Conservation (phyloP, 2,797 vertebrate genomes). For the Karalla daura region DNA sequence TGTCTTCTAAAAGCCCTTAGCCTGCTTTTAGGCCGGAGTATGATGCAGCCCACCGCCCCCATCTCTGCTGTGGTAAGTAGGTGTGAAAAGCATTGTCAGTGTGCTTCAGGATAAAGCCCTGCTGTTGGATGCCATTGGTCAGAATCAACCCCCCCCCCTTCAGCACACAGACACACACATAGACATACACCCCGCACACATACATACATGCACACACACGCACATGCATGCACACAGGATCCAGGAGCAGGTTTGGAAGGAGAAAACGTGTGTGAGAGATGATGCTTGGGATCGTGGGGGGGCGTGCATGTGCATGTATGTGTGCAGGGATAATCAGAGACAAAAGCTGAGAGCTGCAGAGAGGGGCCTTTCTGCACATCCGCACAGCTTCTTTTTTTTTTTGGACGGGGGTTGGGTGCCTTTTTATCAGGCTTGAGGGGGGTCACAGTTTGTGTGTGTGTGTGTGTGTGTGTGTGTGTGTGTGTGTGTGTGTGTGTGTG, state of each 20-base stretch:
- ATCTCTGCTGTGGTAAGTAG: conserved; percentile 79
- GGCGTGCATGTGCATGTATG: conserved; percentile 26
- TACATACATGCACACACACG: conserved; percentile 12
- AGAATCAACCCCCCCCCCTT: conserved; percentile 39
- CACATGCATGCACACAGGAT: conserved; percentile 28
- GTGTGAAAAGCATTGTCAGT: conserved; percentile 83
- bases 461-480: conserved; percentile 22
- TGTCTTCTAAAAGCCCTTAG: conserved; percentile 76
- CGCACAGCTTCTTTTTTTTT: conserved; percentile 38
- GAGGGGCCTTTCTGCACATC: conserved; percentile 67
- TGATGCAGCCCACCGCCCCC: conserved; percentile 74
- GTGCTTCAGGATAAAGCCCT: conserved; percentile 78
- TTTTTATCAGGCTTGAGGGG: conserved; percentile 62
- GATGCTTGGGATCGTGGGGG: conserved; percentile 25
- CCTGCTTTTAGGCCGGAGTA: conserved; percentile 77
- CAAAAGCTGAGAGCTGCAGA: conserved; percentile 68
- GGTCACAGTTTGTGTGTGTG: conserved; percentile 50
- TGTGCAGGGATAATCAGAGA: conserved; percentile 66
- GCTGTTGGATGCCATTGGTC: conserved; percentile 77
- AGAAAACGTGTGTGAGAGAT: conserved; percentile 21
- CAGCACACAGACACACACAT: conserved; percentile 15
- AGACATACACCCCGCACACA: conserved; percentile 16
- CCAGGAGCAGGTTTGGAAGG: conserved; percentile 48
- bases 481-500: conserved; percentile 18
- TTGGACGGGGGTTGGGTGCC: conserved; percentile 14